Percentiles rank a stretch among this genome's conserved stretches.
Conservation (phyloP, 2,888 invertebrate species). For the Horisme vitalbata region DNA sequence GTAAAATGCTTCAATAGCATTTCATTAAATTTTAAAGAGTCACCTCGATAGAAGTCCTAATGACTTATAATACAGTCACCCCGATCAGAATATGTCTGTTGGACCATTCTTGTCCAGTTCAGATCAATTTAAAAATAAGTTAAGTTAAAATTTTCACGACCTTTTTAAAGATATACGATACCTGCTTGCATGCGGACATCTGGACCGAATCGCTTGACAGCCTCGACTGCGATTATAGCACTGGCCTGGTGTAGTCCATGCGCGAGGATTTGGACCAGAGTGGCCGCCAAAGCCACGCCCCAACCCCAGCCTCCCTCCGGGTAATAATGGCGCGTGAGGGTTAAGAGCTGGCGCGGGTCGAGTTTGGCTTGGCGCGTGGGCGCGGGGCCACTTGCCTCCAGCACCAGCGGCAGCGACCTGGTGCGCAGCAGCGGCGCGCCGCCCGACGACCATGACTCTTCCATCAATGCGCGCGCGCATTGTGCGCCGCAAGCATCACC, state of each 20-base stretch:
- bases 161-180: conserved; percentile 45
- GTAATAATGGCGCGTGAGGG: conserved; percentile 91
- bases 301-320: conserved; percentile 96
- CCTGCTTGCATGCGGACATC: conserved; percentile 85
- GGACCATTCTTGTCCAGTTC: not conserved
- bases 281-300: conserved; percentile 88
- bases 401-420: conserved; percentile 85
- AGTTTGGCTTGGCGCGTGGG: conserved; percentile 75
- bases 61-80: too few relatives aligned
- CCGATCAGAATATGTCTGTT: too few relatives aligned
- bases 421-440: conserved; percentile 85
- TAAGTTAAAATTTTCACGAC: too few relatives aligned
- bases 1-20: conserved; percentile 8
- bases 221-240: conserved; percentile 83
- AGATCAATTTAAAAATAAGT: too few relatives aligned
- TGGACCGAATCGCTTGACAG: conserved; percentile 83
- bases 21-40: too few relatives aligned
- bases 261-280: conserved; percentile 88
- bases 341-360: conserved; percentile 83
- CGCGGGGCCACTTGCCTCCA: conserved; percentile 77
- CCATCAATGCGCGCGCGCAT: conserved; percentile 79
- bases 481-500: conserved; percentile 72
- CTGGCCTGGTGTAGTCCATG: conserved; percentile 89
- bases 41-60: too few relatives aligned
- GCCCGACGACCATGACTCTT: conserved; percentile 82